Evolutionary conservation across 1,140 invertebrate species (phyloP).

Genomic region (Drosophila subpulchrella): DNA sequence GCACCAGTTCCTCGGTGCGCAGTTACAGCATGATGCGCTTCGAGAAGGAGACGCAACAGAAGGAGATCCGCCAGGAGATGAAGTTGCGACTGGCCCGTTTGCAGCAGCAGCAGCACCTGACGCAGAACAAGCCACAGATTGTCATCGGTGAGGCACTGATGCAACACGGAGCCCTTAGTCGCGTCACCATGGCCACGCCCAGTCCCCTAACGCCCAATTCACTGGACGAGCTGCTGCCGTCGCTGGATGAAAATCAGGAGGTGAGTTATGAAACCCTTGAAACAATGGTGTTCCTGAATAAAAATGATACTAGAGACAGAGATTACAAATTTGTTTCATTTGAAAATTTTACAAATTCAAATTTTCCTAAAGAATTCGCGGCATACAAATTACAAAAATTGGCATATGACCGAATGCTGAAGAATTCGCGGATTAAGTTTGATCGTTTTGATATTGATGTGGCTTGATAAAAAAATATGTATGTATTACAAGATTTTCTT

Average conservation of each 20-base stretch:
- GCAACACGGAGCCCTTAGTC: constrained; percentile 68
- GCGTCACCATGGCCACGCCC: constrained; percentile 86
- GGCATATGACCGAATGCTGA: not conserved
- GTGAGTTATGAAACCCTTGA: constrained; percentile 73
- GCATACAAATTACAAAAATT: too few species aligned
- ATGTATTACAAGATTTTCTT: not conserved
- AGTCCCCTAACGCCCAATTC: constrained; percentile 91
- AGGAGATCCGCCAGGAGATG: constrained; percentile 90
- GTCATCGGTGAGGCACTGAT: constrained; percentile 77
- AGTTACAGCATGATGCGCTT: constrained; percentile 91
- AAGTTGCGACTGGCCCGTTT: constrained; percentile 89
- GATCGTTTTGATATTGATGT: not conserved
- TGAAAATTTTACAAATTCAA: too few species aligned
- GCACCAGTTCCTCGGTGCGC: constrained; percentile 90
- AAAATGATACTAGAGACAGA: too few species aligned
- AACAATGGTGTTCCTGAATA: too few species aligned
- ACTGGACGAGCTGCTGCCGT: constrained; percentile 90
- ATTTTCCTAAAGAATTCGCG: not conserved
- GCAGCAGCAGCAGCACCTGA: constrained; percentile 84
- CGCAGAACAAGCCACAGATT: constrained; percentile 82
- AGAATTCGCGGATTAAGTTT: not conserved
- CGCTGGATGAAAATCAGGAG: constrained; percentile 90
- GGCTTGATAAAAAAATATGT: not conserved
- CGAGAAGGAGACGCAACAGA: constrained; percentile 91
- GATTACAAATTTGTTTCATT: not conserved